These are phyloP conservation scores for Zaprionus kolodkinae DNA, from an alignment of 1,140 invertebrate species.

Conservation along the genomic window DNA sequence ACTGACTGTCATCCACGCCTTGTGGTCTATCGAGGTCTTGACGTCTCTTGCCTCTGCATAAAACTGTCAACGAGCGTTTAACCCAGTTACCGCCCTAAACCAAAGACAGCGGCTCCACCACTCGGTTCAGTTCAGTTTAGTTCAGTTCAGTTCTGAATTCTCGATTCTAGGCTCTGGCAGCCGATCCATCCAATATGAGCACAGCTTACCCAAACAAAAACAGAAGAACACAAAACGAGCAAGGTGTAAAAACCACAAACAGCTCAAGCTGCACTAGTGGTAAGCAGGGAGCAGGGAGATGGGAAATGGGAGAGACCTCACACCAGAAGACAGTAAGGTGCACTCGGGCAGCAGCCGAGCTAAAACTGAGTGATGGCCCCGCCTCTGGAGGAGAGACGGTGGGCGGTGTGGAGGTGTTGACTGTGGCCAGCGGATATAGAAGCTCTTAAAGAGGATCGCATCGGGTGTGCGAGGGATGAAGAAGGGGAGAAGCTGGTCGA, in stretches of 20 bases:
- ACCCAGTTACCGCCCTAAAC: constrained; percentile 78
- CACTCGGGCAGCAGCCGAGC: constrained; percentile 18
- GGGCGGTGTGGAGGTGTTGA: constrained; percentile 69
- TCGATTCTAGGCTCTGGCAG: background rate
- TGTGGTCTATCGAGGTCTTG: constrained; percentile 28
- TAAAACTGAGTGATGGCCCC: constrained; percentile 69
- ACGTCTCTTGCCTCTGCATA: constrained; percentile 58
- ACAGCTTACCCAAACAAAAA: constrained; percentile 36
- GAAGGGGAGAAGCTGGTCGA: constrained; percentile 32
- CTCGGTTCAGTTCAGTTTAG: constrained; percentile 5
- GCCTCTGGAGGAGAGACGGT: constrained; percentile 41
- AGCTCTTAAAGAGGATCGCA: constrained; percentile 16
- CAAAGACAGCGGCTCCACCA: constrained; percentile 46
- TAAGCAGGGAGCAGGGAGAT: constrained; percentile 21
- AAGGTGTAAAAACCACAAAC: constrained; percentile 73
- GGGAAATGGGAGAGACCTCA: constrained; percentile 48
- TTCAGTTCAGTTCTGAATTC: constrained; percentile 15
- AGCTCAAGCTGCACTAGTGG: constrained; percentile 23
- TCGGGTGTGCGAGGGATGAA: background rate
- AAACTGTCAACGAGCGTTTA: constrained; percentile 79
- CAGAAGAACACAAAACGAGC: constrained; percentile 35
- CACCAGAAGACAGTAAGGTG: constrained; percentile 49
- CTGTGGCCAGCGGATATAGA: constrained; percentile 70
- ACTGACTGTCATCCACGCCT: constrained; percentile 66
- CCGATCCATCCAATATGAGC: constrained; percentile 50